Percentiles rank a stretch among this genome's conserved stretches.
Conservation (phyloP, 2,888 invertebrate species). For the Oligia fasciuncula region DNA sequence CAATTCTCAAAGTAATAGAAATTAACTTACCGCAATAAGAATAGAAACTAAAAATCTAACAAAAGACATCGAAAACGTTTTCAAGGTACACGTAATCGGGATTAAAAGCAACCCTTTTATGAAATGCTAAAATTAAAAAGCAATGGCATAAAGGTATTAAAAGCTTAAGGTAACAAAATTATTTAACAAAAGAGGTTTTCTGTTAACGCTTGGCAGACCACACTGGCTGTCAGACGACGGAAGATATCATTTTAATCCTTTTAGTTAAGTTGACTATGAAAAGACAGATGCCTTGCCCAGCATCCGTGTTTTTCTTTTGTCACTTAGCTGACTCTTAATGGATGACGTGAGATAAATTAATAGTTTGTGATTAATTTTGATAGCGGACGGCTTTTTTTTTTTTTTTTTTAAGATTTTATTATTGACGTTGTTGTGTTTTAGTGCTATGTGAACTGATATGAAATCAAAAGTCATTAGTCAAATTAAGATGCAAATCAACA, state of each 20-base stretch:
- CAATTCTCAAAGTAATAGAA: constrained; percentile 71
- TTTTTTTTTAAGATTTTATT: background rate
- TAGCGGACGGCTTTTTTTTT: constrained; percentile 36
- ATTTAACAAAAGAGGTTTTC: constrained; percentile 85
- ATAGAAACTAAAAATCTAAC: constrained; percentile 76
- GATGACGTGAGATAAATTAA: constrained; percentile 77
- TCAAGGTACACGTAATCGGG: constrained; percentile 82
- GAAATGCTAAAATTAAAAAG: constrained; percentile 88
- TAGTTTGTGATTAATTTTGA: constrained; percentile 71
- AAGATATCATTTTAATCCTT: constrained; percentile 90
- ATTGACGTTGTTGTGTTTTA: constrained; percentile 3
- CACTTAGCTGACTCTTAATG: constrained; percentile 77
- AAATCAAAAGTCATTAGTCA: background rate
- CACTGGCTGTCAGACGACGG: constrained; percentile 88
- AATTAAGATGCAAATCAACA: background rate
- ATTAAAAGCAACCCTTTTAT: constrained; percentile 88
- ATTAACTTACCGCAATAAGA: constrained; percentile 77
- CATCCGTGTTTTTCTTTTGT: constrained; percentile 86
- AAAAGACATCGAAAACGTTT: constrained; percentile 80
- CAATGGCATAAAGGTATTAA: constrained; percentile 89
- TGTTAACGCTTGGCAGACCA: constrained; percentile 88
- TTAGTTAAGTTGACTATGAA: constrained; percentile 90
- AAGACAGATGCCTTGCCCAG: constrained; percentile 86
- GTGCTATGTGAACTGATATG: background rate
- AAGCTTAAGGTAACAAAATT: constrained; percentile 88